Conservation (phyloP, 2,113 vertebrate species). For the Trogon melanurus region DNA sequence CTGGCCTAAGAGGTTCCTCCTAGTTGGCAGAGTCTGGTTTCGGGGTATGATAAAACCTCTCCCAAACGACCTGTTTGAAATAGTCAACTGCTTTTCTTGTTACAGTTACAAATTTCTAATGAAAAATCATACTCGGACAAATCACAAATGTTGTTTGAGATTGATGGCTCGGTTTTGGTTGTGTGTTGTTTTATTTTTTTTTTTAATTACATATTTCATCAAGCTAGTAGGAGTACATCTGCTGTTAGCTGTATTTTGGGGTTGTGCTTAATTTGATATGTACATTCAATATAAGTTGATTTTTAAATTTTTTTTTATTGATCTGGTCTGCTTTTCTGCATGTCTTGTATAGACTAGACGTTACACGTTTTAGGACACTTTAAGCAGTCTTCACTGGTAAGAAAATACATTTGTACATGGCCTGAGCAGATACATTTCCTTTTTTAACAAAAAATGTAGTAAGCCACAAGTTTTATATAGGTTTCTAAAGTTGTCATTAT, state of each 20-base stretch:
- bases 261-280: background rate
- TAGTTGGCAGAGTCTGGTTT: background rate
- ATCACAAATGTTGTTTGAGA: background rate
- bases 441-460: background rate
- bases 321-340: background rate
- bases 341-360: background rate
- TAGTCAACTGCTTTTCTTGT: background rate
- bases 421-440: background rate
- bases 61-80: background rate
- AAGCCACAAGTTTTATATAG: background rate
- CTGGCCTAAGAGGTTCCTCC: background rate
- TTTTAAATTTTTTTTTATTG: background rate
- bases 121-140: background rate
- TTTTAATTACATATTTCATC: background rate
- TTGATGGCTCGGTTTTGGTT: background rate
- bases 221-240: background rate
- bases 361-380: background rate
- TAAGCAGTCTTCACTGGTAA: background rate
- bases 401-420: background rate
- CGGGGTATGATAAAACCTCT: background rate
- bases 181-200: background rate
- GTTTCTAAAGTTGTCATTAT: background rate
- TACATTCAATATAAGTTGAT: background rate
- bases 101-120: background rate
- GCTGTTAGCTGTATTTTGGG: background rate